Evolutionary conservation across 2,888 invertebrate species (phyloP).

Genomic region (Lasius platythorax): DNA sequence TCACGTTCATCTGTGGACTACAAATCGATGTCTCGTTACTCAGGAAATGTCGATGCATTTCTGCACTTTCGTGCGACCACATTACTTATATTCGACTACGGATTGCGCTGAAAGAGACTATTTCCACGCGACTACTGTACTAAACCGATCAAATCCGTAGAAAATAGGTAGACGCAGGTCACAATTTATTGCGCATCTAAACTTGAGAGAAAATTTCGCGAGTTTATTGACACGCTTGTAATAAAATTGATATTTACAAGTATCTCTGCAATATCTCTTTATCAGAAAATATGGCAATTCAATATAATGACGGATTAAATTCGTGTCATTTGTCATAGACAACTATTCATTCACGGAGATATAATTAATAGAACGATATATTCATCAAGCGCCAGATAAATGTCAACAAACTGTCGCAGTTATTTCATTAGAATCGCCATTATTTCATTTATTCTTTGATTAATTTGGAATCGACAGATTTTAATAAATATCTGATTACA

Average conservation of each 20-base stretch:
- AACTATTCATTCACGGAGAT: conserved; percentile 1
- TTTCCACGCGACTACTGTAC: conserved; percentile 19
- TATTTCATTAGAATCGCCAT: not conserved
- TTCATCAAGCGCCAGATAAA: conserved; percentile 15
- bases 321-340: conserved; percentile 29
- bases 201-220: not conserved
- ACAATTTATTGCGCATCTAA: conserved; percentile 1
- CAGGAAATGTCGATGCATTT: conserved; percentile 36
- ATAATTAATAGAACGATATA: conserved; percentile 35
- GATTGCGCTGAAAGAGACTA: conserved; percentile 27
- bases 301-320: conserved; percentile 42
- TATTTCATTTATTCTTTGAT: conserved; percentile 10
- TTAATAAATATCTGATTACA: not conserved
- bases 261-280: not conserved
- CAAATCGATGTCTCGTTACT: conserved; percentile 46
- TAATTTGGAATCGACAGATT: not conserved
- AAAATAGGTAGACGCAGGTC: conserved; percentile 4
- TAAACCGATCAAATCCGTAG: conserved; percentile 7
- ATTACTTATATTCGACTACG: conserved; percentile 15
- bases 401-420: conserved; percentile 9
- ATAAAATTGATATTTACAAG: conserved; percentile 36
- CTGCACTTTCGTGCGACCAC: conserved; percentile 18
- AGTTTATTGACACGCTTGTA: conserved; percentile 5
- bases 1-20: not conserved
- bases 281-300: conserved; percentile 19